phyloP scores from a whole-genome alignment of 1,140 invertebrate genomes.

The Trachymyrmex septentrionalis region DNA sequence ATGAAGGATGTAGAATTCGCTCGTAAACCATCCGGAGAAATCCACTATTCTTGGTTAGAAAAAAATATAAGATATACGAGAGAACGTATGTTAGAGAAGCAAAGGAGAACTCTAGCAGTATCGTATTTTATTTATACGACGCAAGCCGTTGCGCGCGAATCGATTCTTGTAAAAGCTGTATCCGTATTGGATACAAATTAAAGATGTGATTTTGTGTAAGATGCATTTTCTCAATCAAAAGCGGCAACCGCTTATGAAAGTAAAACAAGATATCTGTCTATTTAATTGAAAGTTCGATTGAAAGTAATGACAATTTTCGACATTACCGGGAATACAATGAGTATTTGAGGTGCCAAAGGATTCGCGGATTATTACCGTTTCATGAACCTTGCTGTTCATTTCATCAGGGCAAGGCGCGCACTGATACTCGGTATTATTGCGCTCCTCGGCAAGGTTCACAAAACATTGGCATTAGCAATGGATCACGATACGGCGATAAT shows the following conservation, averaged over 20 bases:
- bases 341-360: not conserved
- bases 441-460: too few species aligned
- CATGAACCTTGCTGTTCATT: too few species aligned
- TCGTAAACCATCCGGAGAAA: conserved; percentile 66
- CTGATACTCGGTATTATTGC: too few species aligned
- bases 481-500: too few species aligned
- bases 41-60: conserved; percentile 47
- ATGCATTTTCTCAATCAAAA: not conserved
- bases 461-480: too few species aligned
- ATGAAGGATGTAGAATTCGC: conserved; percentile 62
- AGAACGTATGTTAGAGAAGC: not conserved
- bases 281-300: not conserved
- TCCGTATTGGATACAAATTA: not conserved
- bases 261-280: not conserved
- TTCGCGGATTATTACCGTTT: too few species aligned
- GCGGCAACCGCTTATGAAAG: not conserved
- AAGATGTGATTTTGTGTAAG: not conserved
- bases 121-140: not conserved
- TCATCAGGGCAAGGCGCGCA: too few species aligned
- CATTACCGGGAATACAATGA: not conserved
- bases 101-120: conserved; percentile 27
- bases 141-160: conserved; percentile 1
- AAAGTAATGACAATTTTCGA: not conserved
- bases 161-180: conserved; percentile 35
- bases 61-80: not conserved